Conservation (phyloP, 2,113 vertebrate species). For the Hemichromis elongatus region DNA sequence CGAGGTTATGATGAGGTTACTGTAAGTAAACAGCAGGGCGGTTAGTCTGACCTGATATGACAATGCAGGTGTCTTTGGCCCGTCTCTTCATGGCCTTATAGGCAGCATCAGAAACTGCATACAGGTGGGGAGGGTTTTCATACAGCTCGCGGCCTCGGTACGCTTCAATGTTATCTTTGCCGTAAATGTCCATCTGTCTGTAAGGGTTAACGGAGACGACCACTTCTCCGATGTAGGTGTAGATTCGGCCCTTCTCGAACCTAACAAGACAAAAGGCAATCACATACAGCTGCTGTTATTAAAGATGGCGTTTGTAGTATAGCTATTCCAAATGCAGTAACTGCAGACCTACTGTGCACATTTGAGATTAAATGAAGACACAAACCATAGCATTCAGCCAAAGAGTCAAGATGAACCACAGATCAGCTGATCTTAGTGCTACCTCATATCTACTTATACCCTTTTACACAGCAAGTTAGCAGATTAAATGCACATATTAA, state of each 20-base stretch:
- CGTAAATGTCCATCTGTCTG: conserved; percentile 80
- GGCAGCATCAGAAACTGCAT: conserved; percentile 83
- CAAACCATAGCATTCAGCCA: not conserved
- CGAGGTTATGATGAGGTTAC: not conserved
- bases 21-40: not conserved
- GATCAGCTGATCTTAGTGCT: not conserved
- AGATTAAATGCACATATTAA: accelerated
- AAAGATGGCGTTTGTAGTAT: not conserved
- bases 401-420: not conserved
- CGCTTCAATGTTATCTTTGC: conserved; percentile 71
- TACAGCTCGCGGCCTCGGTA: conserved; percentile 89
- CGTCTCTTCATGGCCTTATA: conserved; percentile 93
- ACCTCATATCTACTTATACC: not conserved
- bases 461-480: not conserved
- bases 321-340: not conserved
- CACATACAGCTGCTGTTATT: not conserved
- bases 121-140: conserved; percentile 89
- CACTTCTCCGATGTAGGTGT: conserved; percentile 94
- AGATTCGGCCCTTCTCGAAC: conserved; percentile 86
- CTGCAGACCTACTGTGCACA: not conserved
- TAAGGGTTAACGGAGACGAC: conserved; percentile 92
- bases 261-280: conserved; percentile 54
- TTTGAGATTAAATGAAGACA: not conserved
- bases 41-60: conserved; percentile 82
- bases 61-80: conserved; percentile 91